Base-by-base conservation (phyloP, 30 jellyfish, hydroid and myxozoan species). In the Aurelia coerulea region DNA sequence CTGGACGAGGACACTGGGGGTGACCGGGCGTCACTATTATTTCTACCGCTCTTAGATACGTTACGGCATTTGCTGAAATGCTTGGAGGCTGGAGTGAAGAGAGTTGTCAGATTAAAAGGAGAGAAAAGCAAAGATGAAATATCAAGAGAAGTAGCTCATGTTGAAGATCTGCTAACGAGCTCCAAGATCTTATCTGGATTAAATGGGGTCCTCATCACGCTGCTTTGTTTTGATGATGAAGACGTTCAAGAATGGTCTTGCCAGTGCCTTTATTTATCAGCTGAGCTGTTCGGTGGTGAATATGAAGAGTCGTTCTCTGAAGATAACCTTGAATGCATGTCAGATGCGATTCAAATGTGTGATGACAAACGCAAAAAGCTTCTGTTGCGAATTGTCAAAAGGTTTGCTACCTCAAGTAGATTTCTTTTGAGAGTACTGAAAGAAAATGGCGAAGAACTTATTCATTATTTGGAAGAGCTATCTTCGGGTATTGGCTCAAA, bases 201-300 rank as follows among this genome's bases (percentile, higher is more conserved):
- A 37, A 76, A 93, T 50, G 98, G 98, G 49, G 83, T 93, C 4
- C 62, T 93, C 73, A 83, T 93, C 1, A 88, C 96, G 14, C 74
- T 93, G 79, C 92, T 88, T 31, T 75, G 92, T 80, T 88, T 62
- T 51, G 96, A 93, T 34, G 98, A 93, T 54, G 91, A 52, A 1
- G 98, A 93, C 73, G 91, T 88, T 29, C 96, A 93, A 60, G 96
- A 93, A 7, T 84, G 96, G 96, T 81, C 98, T 2, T 83, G 96
- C 66, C 97, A 96, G 15, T 93, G 98, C 62, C 75, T 93, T 84
- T 93, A 93, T 72, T n/a, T 93, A 52, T 93, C 97, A 8, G 98
- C 95, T 5, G 98, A 93, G 67, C 71, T 93, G 64, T 93, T 88
- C 42, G 98, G 98, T 11, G 98, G 98, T 18, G 92, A 82, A 32